Percentiles rank a stretch among this genome's conserved stretches.
phyloP scores from a whole-genome alignment of 2,797 vertebrate species.

The Tenualosa ilisha region DNA sequence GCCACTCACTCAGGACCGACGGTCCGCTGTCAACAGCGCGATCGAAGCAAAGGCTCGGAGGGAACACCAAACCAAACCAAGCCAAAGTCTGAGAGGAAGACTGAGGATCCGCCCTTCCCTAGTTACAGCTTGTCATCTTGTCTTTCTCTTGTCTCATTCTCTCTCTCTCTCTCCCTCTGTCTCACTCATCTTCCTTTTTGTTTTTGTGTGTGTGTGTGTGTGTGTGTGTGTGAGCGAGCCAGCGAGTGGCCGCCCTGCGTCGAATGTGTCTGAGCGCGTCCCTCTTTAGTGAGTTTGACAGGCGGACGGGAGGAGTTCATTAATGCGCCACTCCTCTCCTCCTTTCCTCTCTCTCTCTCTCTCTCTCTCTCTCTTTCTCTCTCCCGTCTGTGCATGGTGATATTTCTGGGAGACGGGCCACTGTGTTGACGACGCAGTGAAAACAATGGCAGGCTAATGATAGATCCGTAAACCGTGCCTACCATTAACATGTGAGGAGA shows the following conservation, averaged over 20 bases:
- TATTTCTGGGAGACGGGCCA: slow-evolving; percentile 66
- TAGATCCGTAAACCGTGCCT: slow-evolving; percentile 44
- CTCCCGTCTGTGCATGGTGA: slow-evolving; percentile 38
- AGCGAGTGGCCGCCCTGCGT: slow-evolving; percentile 37
- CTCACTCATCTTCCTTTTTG: slow-evolving; percentile 35
- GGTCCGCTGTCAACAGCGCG: not conserved
- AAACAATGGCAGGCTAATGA: slow-evolving; percentile 56
- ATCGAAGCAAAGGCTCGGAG: not conserved
- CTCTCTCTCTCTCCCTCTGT: slow-evolving; percentile 10
- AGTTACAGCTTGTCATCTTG: not conserved
- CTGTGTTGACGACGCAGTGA: slow-evolving; percentile 66
- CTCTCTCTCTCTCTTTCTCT: not conserved
- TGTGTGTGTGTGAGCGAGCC: no score
- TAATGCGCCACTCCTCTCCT: slow-evolving; percentile 25
- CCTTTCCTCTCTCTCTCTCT: not conserved
- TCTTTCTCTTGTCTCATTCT: not conserved
- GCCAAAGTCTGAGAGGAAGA: not conserved
- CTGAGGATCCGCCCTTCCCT: not conserved
- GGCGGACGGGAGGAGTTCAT: slow-evolving; percentile 54
- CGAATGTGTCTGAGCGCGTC: slow-evolving; percentile 48
- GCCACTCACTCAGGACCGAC: slow-evolving; percentile 4
- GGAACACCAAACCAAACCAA: not conserved
- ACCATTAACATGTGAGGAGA: slow-evolving; percentile 28
- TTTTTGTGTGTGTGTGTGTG: no score
- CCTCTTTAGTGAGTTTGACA: slow-evolving; percentile 52